Base-by-base conservation (phyloP, 2,113 vertebrate species). In the Colaptes auratus region DNA sequence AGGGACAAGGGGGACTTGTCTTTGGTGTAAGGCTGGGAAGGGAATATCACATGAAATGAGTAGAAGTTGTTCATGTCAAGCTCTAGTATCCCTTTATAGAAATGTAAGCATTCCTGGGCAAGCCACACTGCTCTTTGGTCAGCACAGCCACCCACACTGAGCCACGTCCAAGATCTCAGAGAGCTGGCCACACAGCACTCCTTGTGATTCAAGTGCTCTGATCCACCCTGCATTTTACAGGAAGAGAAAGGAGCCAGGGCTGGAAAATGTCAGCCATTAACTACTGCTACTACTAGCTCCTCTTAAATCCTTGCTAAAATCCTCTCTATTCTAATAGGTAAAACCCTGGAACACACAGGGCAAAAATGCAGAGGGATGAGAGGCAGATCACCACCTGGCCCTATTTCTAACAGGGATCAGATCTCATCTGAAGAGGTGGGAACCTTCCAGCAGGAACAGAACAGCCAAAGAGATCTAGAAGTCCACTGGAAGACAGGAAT, bases 61-160 rank as follows among this genome's bases (percentile, higher is more conserved):
- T 30, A 77, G 36, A 53, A 66, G 71, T 77, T 71, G 65, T 67
- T 95, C 16, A 90, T 72, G 91, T 94, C 88, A 90, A 80, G 65
- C 39, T 72, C 61, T 35, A 24, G 30, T n/a, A 33, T 73, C 60
- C 50, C 46, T 86, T 97, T 90, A 95, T 35, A 91, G 89, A 91
- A 93, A 85, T 2, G 0, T 4, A 48, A 20, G 36, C 87, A 80
- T 94, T 92, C 59, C 79, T 94, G 42, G 10, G 58, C 86, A 93
- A 94, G 84, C 84, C 92, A 93, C 75, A 0, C 6, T 64, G 55
- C 76, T 94, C 11, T 64, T 77, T 75, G 82, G 72, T 72, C 76
- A 88, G 63, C 89, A 66, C 2, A 0, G 44, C 75, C 73, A 88
- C 53, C 65, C 63, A 46, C 58, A 46, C 4, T 52, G 53, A 44